Evolutionary conservation across 2,113 vertebrate genomes (phyloP).

Genomic region (Sorex araneus): DNA sequence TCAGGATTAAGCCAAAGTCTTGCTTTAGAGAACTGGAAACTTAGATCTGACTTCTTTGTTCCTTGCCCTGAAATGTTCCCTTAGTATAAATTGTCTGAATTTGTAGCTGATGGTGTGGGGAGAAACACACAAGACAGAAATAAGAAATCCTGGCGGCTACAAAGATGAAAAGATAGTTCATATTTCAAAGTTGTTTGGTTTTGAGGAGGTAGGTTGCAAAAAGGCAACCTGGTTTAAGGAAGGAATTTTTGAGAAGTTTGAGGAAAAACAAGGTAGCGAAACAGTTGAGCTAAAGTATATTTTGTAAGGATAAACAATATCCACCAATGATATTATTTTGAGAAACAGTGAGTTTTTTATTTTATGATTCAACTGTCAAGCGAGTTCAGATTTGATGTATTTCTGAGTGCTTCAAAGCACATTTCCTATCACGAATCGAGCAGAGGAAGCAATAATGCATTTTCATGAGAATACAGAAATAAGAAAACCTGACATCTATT

Average conservation of each 20-base stretch:
- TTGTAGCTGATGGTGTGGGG: background rate
- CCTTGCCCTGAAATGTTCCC: background rate
- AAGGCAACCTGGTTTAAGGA: slow-evolving; percentile 31
- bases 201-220: background rate
- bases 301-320: slow-evolving; percentile 57
- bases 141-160: background rate
- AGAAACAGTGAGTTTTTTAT: slow-evolving; percentile 66
- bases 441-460: slow-evolving; percentile 65
- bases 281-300: slow-evolving; percentile 43
- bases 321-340: slow-evolving; percentile 66
- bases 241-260: slow-evolving; percentile 32
- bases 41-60: background rate
- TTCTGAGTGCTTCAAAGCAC: slow-evolving; percentile 74
- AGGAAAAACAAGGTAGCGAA: background rate
- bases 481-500: slow-evolving; percentile 85
- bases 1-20: background rate
- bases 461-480: slow-evolving; percentile 80
- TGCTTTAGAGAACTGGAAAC: slow-evolving; percentile 8
- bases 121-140: background rate
- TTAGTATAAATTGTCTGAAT: background rate
- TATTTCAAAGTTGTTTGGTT: slow-evolving; percentile 54
- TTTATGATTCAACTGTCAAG: slow-evolving; percentile 79
- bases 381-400: slow-evolving; percentile 64
- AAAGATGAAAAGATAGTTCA: slow-evolving; percentile 10
- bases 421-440: slow-evolving; percentile 75